Percentiles rank a stretch among this genome's conserved stretches.
Conservation (phyloP, 1,140 invertebrate species). For the Centruroides vittatus region DNA sequence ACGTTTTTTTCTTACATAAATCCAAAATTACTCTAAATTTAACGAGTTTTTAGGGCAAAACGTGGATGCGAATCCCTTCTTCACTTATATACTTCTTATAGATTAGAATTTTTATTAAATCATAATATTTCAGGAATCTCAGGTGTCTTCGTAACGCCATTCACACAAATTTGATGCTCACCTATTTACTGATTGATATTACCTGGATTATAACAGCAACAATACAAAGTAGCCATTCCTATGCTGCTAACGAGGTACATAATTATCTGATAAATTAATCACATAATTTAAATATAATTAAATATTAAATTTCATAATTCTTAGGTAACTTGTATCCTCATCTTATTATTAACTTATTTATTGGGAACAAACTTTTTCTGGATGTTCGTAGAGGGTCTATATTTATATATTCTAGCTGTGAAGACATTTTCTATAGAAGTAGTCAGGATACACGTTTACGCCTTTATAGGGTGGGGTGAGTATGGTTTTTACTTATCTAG, state of each 20-base stretch:
- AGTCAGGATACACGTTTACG: conserved; percentile 69
- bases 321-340: conserved; percentile 29
- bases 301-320: background rate
- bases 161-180: conserved; percentile 74
- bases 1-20: too few species aligned
- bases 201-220: conserved; percentile 59
- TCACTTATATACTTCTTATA: too few species aligned
- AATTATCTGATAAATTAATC: background rate
- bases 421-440: conserved; percentile 82
- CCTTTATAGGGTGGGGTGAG: conserved; percentile 84
- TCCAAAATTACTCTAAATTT: too few species aligned
- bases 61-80: too few species aligned
- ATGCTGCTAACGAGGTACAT: conserved; percentile 26
- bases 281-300: background rate
- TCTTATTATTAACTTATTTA: conserved; percentile 60
- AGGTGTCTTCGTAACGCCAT: conserved; percentile 81
- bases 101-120: too few species aligned
- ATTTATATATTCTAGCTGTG: conserved; percentile 83
- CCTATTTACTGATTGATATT: conserved; percentile 53
- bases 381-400: conserved; percentile 95
- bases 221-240: conserved; percentile 48
- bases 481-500: background rate
- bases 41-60: too few species aligned
- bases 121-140: conserved; percentile 51
- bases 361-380: conserved; percentile 90